A percentile compares a stretch with the other conserved stretches of the same genome.
These are phyloP conservation scores for Myotis vivesi DNA, from an alignment of 2,797 vertebrate species.

Conservation along the genomic window DNA sequence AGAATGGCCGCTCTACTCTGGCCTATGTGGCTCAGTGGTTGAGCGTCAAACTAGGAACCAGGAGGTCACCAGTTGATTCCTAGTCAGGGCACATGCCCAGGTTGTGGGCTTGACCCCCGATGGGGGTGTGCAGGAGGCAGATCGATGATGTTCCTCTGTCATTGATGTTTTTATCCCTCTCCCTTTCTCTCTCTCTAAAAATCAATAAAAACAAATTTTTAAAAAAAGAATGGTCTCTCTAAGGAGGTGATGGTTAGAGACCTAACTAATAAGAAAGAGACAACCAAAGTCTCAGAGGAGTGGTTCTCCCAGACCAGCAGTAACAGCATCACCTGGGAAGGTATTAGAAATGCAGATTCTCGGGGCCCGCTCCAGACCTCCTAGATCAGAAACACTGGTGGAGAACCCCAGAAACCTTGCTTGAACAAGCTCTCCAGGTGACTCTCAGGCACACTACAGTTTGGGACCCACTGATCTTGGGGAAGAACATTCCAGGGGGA, in stretches of 20 bases:
- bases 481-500: not conserved
- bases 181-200: no score
- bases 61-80: no score
- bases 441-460: not conserved
- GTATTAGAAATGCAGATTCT: not conserved
- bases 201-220: no score
- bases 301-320: not conserved
- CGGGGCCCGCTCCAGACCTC: not conserved
- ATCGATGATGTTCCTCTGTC: no score
- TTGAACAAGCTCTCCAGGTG: not conserved
- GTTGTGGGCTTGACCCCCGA: no score
- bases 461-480: not conserved
- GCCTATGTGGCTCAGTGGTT: no score
- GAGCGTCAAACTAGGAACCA: no score
- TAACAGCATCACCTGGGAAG: not conserved
- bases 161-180: no score
- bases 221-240: not conserved
- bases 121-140: no score
- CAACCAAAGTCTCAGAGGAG: not conserved
- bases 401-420: not conserved
- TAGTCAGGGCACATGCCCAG: no score
- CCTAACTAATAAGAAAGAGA: not conserved
- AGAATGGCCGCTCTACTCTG: not conserved
- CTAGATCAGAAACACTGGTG: not conserved
- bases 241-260: not conserved